A percentile compares a stretch with the other conserved stretches of the same genome.
These are phyloP conservation scores for Amphibalanus amphitrite DNA, from an alignment of 1,140 invertebrate species.

Conservation along the genomic window DNA sequence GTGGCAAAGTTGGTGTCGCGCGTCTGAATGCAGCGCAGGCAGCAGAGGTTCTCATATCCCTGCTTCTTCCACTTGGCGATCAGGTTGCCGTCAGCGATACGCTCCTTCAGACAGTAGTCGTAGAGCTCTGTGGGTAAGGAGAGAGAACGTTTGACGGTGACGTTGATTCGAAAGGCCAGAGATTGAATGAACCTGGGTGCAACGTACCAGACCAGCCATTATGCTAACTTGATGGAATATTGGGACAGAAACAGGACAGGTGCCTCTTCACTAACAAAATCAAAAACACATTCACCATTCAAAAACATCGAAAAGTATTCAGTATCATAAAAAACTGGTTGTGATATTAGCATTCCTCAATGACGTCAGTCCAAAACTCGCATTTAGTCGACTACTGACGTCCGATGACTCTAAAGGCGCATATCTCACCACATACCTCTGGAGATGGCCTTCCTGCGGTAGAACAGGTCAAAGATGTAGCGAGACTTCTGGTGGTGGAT, in stretches of 20 bases:
- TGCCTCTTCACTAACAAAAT: conserved; percentile 3
- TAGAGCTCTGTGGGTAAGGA: conserved; percentile 55
- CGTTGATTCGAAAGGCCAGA: too few relatives aligned
- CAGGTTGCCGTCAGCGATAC: conserved; percentile 90
- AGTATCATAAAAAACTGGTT: too few relatives aligned
- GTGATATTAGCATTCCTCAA: too few relatives aligned
- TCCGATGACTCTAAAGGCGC: too few relatives aligned
- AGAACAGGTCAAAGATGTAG: conserved; percentile 95
- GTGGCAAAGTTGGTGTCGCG: conserved; percentile 98
- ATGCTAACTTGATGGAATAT: background rate
- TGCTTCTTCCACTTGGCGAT: conserved; percentile 99
- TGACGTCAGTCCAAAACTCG: too few relatives aligned
- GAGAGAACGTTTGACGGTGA: too few relatives aligned
- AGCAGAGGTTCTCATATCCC: conserved; percentile 98
- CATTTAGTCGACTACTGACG: too few relatives aligned
- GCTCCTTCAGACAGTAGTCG: conserved; percentile 91
- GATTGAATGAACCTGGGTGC: too few relatives aligned
- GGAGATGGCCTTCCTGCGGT: conserved; percentile 89
- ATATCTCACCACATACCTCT: conserved; percentile 39
- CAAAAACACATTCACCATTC: too few relatives aligned
- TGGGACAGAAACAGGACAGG: background rate
- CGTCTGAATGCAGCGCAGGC: conserved; percentile 94
- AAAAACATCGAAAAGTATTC: too few relatives aligned
- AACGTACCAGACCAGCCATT: too few relatives aligned
- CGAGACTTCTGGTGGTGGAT: conserved; percentile 96